Conservation (phyloP, 1,140 invertebrate genomes). For the Saccostrea glomerata region DNA sequence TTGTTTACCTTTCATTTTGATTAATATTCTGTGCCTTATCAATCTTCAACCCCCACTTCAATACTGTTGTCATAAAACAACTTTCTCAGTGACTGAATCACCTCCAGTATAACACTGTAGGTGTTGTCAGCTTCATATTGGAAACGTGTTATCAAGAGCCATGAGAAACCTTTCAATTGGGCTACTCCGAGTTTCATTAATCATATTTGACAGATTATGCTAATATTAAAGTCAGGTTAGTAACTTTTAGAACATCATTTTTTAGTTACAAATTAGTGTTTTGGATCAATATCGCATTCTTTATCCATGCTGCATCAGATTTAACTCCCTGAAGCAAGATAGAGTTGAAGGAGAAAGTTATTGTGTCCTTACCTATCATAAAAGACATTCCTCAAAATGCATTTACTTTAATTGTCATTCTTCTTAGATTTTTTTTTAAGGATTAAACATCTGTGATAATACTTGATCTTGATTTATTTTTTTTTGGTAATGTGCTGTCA, state of each 20-base stretch:
- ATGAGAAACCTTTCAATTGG: neutral
- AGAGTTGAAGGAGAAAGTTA: too few relatives aligned
- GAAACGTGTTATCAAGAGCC: neutral
- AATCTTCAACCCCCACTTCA: slow-evolving; percentile 25
- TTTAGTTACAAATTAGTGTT: neutral
- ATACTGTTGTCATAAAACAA: neutral
- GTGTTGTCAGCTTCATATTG: slow-evolving; percentile 1
- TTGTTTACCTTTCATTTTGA: slow-evolving; percentile 27
- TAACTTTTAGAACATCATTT: slow-evolving; percentile 1
- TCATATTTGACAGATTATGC: slow-evolving; percentile 28
- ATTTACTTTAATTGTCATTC: too few relatives aligned
- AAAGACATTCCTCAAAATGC: too few relatives aligned
- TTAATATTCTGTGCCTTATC: slow-evolving; percentile 30
- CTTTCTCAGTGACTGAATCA: neutral
- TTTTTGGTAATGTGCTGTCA: too few relatives aligned
- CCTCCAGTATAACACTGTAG: neutral
- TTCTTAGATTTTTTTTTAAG: too few relatives aligned
- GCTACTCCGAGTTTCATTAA: slow-evolving; percentile 1
- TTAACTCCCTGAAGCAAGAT: neutral
- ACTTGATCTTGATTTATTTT: too few relatives aligned
- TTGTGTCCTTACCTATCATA: too few relatives aligned
- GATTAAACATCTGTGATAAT: too few relatives aligned
- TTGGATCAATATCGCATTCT: neutral
- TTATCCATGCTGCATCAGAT: neutral
- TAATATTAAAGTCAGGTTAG: slow-evolving; percentile 20